Conservation (phyloP, 2,113 vertebrate species). For the Tupaia chinensis region DNA sequence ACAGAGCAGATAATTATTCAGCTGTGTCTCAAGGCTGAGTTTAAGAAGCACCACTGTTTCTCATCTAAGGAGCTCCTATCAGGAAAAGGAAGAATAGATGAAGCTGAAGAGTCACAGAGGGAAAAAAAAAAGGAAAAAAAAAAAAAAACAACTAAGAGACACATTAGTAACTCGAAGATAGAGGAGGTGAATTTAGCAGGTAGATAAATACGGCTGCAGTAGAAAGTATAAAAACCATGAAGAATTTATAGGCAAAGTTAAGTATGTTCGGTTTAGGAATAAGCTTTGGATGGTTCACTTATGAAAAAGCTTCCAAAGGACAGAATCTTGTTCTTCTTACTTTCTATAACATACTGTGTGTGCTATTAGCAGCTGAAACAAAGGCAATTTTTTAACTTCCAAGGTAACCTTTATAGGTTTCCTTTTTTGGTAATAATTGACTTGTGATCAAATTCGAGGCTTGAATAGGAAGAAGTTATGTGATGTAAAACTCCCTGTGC, state of each 20-base stretch:
- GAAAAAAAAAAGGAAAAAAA: neutral
- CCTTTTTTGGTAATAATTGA: slow-evolving; percentile 73
- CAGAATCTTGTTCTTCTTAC: neutral
- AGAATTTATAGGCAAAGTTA: neutral
- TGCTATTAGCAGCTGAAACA: slow-evolving; percentile 28
- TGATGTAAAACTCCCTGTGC: slow-evolving; percentile 24
- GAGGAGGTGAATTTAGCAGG: neutral
- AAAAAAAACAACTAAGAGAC: neutral
- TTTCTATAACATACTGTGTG: slow-evolving; percentile 15
- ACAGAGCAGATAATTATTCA: neutral
- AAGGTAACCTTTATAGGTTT: neutral
- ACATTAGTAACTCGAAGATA: neutral
- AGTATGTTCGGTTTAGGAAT: neutral
- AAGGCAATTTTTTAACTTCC: slow-evolving; percentile 31
- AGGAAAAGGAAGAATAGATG: neutral
- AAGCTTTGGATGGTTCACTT: neutral
- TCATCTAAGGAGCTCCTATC: neutral
- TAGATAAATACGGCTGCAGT: neutral
- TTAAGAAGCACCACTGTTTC: neutral
- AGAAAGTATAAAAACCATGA: neutral
- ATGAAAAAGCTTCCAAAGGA: slow-evolving; percentile 25
- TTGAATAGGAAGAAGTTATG: slow-evolving; percentile 12
- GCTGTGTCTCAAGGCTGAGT: neutral
- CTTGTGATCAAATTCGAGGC: slow-evolving; percentile 69
- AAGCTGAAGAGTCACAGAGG: neutral